Conservation (phyloP, 1,140 invertebrate species). For the Habropoda laboriosa region DNA sequence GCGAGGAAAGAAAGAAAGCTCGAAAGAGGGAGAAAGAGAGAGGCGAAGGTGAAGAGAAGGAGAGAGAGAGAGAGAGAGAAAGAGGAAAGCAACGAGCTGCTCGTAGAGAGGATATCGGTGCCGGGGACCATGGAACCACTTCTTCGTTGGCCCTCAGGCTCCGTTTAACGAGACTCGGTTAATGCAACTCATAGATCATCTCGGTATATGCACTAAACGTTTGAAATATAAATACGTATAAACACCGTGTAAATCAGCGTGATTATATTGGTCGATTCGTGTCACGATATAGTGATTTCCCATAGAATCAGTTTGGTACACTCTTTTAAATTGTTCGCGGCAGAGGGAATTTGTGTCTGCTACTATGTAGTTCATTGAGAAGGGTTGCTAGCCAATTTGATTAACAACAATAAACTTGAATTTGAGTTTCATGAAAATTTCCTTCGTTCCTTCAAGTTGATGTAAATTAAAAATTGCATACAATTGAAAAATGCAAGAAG, state of each 20-base stretch:
- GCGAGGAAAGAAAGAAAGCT: constrained; percentile 65
- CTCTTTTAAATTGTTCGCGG: no score
- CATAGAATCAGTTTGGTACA: background rate
- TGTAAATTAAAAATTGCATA: no score
- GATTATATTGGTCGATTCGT: constrained; percentile 71
- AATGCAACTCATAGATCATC: constrained; percentile 81
- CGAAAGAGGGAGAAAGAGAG: constrained; percentile 42
- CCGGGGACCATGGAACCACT: constrained; percentile 63
- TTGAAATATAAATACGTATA: constrained; percentile 80
- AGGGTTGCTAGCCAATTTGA: no score
- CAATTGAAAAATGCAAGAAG: no score
- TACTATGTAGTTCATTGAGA: no score
- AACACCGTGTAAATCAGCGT: constrained; percentile 80
- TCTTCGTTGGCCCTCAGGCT: constrained; percentile 69
- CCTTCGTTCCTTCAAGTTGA: no score
- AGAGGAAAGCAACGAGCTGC: constrained; percentile 15
- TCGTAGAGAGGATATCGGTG: constrained; percentile 28
- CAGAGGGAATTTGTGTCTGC: no score
- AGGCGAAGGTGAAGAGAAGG: constrained; percentile 40
- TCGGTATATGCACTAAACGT: constrained; percentile 78
- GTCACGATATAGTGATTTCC: constrained; percentile 69
- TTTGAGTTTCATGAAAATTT: no score
- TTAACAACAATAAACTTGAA: no score
- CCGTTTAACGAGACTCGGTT: constrained; percentile 81
- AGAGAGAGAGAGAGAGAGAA: constrained; percentile 57